These are phyloP conservation scores for Phalacrocorax brasilianus DNA, from an alignment of 2,113 vertebrate genomes.

Conservation along the genomic window DNA sequence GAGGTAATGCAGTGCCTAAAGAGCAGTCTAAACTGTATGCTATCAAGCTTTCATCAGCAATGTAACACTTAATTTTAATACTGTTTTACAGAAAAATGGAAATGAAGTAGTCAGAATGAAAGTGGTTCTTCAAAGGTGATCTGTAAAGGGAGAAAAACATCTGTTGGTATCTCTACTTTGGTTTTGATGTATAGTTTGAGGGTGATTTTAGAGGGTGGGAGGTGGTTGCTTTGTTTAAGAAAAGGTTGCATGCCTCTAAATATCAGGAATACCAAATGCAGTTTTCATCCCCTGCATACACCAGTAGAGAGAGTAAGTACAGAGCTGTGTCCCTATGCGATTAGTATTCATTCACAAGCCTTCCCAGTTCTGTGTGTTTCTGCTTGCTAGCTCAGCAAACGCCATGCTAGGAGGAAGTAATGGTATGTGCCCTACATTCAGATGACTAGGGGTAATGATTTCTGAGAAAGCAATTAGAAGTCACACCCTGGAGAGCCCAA, in stretches of 20 bases:
- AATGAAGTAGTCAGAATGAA: background rate
- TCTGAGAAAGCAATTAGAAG: constrained; percentile 13
- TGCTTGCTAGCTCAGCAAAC: background rate
- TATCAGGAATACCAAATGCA: background rate
- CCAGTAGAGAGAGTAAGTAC: background rate
- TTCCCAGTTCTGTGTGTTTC: background rate
- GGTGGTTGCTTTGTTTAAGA: background rate
- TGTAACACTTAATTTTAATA: background rate
- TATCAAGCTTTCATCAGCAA: background rate
- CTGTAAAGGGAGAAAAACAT: background rate
- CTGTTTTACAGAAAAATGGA: background rate
- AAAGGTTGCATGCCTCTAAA: background rate
- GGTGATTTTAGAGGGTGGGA: background rate
- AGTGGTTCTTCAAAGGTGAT: background rate
- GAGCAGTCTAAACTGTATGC: background rate
- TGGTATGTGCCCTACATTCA: background rate
- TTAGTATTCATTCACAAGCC: background rate
- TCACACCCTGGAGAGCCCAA: background rate
- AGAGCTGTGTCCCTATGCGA: background rate
- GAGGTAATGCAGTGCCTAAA: background rate
- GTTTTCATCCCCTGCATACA: background rate
- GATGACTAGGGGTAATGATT: background rate
- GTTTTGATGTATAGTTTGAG: background rate
- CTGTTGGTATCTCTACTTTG: background rate
- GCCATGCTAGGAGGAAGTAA: background rate